Evolutionary conservation across 2,888 invertebrate genomes (phyloP).

Genomic region (Cosmorhoe ocellata): DNA sequence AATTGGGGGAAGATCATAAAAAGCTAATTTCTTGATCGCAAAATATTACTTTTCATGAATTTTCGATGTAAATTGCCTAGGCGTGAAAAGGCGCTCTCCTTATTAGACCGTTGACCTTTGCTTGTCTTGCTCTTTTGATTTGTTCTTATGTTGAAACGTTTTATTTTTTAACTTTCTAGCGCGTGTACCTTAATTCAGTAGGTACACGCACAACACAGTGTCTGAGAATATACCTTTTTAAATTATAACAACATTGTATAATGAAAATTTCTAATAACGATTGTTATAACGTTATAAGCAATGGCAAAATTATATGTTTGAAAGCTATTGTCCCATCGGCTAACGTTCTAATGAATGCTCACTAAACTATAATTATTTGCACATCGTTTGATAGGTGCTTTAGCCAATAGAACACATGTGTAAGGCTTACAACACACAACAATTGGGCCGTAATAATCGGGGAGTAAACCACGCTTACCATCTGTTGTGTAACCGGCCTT

Average conservation of each 20-base stretch:
- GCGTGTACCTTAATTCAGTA: too few species aligned
- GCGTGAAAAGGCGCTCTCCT: slow-evolving; percentile 1
- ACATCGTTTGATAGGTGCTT: slow-evolving; percentile 18
- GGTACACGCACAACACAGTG: too few species aligned
- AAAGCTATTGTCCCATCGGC: slow-evolving; percentile 4
- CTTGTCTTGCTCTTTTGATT: background rate
- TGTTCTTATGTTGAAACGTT: background rate
- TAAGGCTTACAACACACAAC: slow-evolving; percentile 63
- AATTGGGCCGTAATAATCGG: slow-evolving; percentile 74
- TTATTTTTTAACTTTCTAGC: background rate
- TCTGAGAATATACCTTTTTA: too few species aligned
- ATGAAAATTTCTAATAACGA: slow-evolving; percentile 3
- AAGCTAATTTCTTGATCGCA: slow-evolving; percentile 26
- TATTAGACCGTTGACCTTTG: slow-evolving; percentile 11
- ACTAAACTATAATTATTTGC: slow-evolving; percentile 18
- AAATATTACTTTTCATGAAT: slow-evolving; percentile 10
- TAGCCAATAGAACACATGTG: slow-evolving; percentile 38
- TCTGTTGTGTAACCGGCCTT: slow-evolving; percentile 45
- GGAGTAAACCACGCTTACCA: slow-evolving; percentile 49
- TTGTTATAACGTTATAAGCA: background rate
- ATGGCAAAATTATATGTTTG: slow-evolving; percentile 7
- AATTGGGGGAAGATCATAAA: slow-evolving; percentile 34
- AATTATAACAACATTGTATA: background rate
- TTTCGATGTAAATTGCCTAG: background rate
- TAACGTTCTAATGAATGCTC: slow-evolving; percentile 2